Base-by-base conservation (phyloP, 1,140 invertebrate species). In the Hypothenemus hampei region DNA sequence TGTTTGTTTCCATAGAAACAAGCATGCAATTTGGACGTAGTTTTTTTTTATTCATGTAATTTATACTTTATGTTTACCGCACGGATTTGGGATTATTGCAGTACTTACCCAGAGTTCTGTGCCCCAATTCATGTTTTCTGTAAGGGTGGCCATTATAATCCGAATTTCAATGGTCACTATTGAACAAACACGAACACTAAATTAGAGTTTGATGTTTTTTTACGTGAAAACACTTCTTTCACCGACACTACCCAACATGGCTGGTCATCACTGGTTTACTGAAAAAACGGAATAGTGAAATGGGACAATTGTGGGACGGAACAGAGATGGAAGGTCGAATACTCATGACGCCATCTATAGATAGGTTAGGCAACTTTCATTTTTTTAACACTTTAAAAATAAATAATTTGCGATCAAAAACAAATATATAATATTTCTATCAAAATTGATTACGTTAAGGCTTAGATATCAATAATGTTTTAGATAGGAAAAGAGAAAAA, bases 31-130 rank as follows among this genome's bases (percentile, higher is more conserved):
- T n/a, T n/a, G n/a, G n/a, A 31, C 8, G 10, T 13, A 13, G 26
- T 1, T 31, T 31, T 39, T 39, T 39, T 39, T 16, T 39, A 18
- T 16, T 8, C 36, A 39, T 19, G 16, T 18, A 39, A 39, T 11
- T n/a, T 2, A 8, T 8, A 35, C 46, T 29, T 31, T 15, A 15
- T 40, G 4, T 21, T 52, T 31, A n/a, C 37, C 29, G 5, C 33
- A 40, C 5, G 26, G 29, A 52, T 13, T n/a, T 10, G 15, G 4
- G 23, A 24, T 11, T 39, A 37, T 23, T 24, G n/a, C n/a, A n/a
- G n/a, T 11, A 77, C 77, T 78, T 67, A 80, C 78, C 78, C 78
- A 80, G 66, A 80, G 72, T 68, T 80, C 78, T 60, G 71, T 78
- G 64, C 78, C 78, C 78, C 78, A 80, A 73, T 77, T 80, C 75